These are phyloP conservation scores for Alcedo atthis DNA, from an alignment of 2,797 vertebrate species.

Conservation along the genomic window DNA sequence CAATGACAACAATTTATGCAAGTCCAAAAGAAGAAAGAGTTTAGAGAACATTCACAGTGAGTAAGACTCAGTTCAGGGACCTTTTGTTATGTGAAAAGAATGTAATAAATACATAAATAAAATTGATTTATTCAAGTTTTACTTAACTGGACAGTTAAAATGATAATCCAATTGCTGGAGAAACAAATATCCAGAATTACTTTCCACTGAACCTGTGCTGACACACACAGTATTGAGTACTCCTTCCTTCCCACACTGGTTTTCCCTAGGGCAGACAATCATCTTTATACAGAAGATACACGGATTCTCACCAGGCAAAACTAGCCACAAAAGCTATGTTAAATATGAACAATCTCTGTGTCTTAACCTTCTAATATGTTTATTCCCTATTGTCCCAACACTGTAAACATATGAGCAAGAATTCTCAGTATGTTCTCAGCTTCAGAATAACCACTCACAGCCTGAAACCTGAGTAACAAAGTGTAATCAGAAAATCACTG, in stretches of 20 bases:
- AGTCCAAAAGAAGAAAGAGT: not conserved
- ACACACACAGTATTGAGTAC: not conserved
- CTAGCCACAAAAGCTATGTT: not conserved
- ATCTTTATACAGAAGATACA: not conserved
- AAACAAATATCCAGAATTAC: not conserved
- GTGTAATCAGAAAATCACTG: not conserved
- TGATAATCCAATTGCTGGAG: not conserved
- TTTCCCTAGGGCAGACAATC: not conserved
- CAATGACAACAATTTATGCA: not conserved
- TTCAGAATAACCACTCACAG: not conserved
- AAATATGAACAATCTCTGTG: not conserved
- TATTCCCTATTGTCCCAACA: not conserved
- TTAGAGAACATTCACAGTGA: not conserved
- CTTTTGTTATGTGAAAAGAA: not conserved
- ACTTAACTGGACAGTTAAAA: not conserved
- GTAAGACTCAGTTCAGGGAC: not conserved
- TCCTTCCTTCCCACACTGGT: not conserved
- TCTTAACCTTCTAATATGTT: not conserved
- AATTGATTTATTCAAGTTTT: not conserved
- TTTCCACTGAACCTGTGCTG: not conserved
- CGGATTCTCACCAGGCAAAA: not conserved
- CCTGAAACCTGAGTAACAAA: not conserved
- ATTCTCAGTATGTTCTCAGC: not conserved
- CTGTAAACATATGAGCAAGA: not conserved
- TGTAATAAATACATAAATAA: not conserved